Evolutionary conservation across 2,113 vertebrate genomes (phyloP), one percentile per base, ranked within the genome.

Genomic region (Odocoileus hemionus): DNA sequence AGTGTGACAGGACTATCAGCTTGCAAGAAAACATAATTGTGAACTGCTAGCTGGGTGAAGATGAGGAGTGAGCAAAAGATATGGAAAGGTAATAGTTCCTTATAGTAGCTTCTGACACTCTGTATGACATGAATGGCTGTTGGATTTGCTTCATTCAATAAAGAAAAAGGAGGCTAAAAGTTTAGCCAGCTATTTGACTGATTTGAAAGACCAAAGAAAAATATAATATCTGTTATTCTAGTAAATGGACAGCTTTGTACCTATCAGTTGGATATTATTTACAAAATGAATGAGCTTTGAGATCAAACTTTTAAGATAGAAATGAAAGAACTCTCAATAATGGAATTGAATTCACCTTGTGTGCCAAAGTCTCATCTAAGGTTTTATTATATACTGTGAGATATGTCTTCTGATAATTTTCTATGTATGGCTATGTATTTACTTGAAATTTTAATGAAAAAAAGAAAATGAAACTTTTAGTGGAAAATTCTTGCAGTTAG

Each of bases 401-500:
- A 84, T 89, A 23, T 92, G 8, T 90, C 28, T 54, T 91, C 67
- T 76, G 52, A 94, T 96, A 96, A 96, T 84, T 86, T 91, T 94
- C 87, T 92, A 74, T 94, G 61, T 36, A 74, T 93, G 90, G 57
- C 60, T 94, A 92, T 50, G 50, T 94, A 96, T 97, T 96, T 95
- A 94, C 55, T 96, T 96, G 55, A 92, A 16, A 90, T 79, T 96
- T 91, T 96, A 94, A 97, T 94, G 70, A 86, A 82, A 74, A 83
- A 90, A 64, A 64, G 78, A 94, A 95, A 96, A 95, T 86, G 45
- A 96, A 96, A 96, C 54, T 79, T 85, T 86, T 97, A 97, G 87
- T 97, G 52, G 84, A 95, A 94, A 97, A 80, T 95, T 57, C 86
- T 96, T 87, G 52, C 47, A 97, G 90, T 97, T 96, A 87, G n/a